Evolutionary conservation across 2,888 invertebrate species (phyloP), one percentile per base, ranked within the genome.

Genomic region (Eustalomyia histrio): DNA sequence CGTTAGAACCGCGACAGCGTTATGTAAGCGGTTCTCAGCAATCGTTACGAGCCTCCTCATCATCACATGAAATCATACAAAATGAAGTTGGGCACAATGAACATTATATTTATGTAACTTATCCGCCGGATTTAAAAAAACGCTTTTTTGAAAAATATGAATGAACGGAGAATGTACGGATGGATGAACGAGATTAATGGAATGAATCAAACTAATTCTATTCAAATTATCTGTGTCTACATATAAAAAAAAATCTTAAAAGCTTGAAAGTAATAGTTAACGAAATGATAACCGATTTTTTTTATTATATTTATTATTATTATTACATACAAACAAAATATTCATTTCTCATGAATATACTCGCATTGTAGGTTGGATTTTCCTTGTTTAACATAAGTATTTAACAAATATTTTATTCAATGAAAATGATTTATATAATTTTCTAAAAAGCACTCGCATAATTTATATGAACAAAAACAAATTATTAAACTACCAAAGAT

Each of bases 71-170:
- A 83, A 89, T 88, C 61, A 87, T 88, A 86, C 87, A 92, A 91
- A 88, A 88, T 86, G 92, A 93, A 86, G 86, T 90, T 79, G 93
- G 93, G 79, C 92, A 93, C 87, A 94, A 94, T 89, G 95, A 95
- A 90, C 95, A 95, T 89, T 96, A 96, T 90, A 96, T 96, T 87
- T 96, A 96, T 91, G 96, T 96, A 85, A 95, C 95, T 69, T 96
- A 96, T 92, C 96, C 96, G 85, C 96, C 96, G 50, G 96, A 96
- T 90, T 92, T 96, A 83, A 96, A 96, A 91, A 93, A 96, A 86
- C 92, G 96, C 83, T 93, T 96, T 86, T 92, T 96, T 85, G 96
- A 96, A 92, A 88, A 88, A 84, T 89, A 89, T 84, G 89, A 89
- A 85, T 89, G 84, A 69, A 69, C 39, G 58, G 5, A n/a, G 55